These are phyloP conservation scores for Ichneumoninae sp. DNA, from an alignment of 2,888 invertebrate genomes.

Conservation along the genomic window DNA sequence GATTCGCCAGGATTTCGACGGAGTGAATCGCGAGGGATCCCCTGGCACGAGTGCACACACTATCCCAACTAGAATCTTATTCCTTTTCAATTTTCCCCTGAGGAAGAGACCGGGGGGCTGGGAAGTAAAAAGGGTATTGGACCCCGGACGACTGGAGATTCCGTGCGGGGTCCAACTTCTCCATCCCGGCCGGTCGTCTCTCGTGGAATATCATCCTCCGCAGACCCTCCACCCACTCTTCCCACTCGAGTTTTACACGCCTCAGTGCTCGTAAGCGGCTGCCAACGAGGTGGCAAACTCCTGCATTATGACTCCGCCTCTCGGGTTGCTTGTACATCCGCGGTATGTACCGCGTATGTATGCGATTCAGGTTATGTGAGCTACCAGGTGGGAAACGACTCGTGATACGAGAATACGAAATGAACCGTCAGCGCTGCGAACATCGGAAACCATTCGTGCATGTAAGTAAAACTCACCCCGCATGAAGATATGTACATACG, in stretches of 20 bases:
- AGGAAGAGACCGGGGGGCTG: neutral
- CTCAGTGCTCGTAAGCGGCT: slow-evolving; percentile 56
- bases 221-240: slow-evolving; percentile 46
- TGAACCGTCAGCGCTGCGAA: slow-evolving; percentile 46
- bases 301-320: slow-evolving; percentile 52
- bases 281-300: slow-evolving; percentile 62
- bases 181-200: slow-evolving; percentile 13
- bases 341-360: slow-evolving; percentile 12
- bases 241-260: slow-evolving; percentile 58
- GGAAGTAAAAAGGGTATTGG: neutral
- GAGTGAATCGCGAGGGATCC: slow-evolving; percentile 1
- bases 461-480: slow-evolving; percentile 37
- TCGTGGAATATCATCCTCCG: slow-evolving; percentile 55
- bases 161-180: slow-evolving; percentile 21
- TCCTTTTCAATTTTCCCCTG: slow-evolving; percentile 47
- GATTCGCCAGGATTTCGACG: neutral
- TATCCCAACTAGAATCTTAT: neutral
- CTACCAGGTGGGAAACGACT: slow-evolving; percentile 39
- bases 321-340: slow-evolving; percentile 18
- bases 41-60: slow-evolving; percentile 11
- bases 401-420: slow-evolving; percentile 44
- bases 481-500: slow-evolving; percentile 3
- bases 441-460: slow-evolving; percentile 31
- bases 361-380: slow-evolving; percentile 17
- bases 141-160: slow-evolving; percentile 1